Percentiles rank a stretch among this genome's conserved stretches.
These are phyloP conservation scores for Anniella stebbinsi DNA, from an alignment of 2,797 vertebrate genomes.

Conservation along the genomic window DNA sequence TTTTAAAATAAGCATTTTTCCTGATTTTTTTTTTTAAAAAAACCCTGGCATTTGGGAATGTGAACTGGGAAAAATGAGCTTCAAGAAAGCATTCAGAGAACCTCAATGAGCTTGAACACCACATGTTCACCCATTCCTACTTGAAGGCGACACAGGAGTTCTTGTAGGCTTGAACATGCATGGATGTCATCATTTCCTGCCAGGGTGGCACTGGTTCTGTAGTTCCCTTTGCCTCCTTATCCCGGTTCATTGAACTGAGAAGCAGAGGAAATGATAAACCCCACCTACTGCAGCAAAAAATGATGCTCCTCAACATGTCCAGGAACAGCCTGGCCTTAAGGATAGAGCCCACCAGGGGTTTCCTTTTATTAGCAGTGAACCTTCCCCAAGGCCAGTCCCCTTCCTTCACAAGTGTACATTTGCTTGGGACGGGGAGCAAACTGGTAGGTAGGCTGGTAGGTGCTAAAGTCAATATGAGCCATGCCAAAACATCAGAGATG, in stretches of 20 bases:
- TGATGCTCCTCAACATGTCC: background rate
- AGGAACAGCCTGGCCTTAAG: background rate
- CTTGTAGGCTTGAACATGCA: too few relatives aligned
- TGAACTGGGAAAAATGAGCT: too few relatives aligned
- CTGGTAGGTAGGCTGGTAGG: background rate
- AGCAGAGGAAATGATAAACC: background rate
- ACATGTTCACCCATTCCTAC: too few relatives aligned
- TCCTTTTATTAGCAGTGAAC: background rate
- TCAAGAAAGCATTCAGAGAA: too few relatives aligned
- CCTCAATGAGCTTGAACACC: too few relatives aligned
- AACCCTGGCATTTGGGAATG: too few relatives aligned
- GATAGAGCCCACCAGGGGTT: background rate
- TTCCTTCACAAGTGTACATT: too few relatives aligned
- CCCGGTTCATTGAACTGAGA: background rate
- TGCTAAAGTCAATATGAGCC: background rate
- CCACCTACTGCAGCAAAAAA: too few relatives aligned
- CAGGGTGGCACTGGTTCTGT: too few relatives aligned
- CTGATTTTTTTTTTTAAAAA: too few relatives aligned
- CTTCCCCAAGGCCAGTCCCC: background rate
- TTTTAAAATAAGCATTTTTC: too few relatives aligned
- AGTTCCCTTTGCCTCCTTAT: background rate
- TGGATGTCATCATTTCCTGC: background rate
- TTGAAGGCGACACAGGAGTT: too few relatives aligned
- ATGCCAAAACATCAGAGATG: background rate
- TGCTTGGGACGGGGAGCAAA: background rate